phyloP scores from a whole-genome alignment of 1,140 invertebrate genomes.

The Achatina immaculata region DNA sequence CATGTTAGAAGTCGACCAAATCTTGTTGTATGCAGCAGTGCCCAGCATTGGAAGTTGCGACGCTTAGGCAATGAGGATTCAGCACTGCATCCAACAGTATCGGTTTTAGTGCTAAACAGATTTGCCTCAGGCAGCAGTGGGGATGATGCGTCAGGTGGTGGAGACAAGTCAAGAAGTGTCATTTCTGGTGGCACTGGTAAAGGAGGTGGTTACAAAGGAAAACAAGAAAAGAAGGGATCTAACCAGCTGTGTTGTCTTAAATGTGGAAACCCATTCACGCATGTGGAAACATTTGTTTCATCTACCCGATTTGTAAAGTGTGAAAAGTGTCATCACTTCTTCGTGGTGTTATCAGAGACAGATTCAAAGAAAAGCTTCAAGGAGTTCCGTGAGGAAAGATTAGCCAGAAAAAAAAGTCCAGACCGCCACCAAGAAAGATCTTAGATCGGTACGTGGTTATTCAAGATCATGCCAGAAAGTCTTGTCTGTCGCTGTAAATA shows the following conservation, averaged over 20 bases:
- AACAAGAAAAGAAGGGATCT: conserved; percentile 61
- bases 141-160: conserved; percentile 27
- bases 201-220: conserved; percentile 48
- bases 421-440: conserved; percentile 92
- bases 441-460: too few species aligned
- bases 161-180: conserved; percentile 43
- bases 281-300: conserved; percentile 95
- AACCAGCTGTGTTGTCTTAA: conserved; percentile 88
- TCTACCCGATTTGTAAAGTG: conserved; percentile 97
- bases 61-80: background rate
- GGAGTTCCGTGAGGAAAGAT: conserved; percentile 73
- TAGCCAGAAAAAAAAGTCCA: conserved; percentile 74
- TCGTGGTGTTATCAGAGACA: conserved; percentile 92
- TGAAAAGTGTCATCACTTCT: conserved; percentile 98
- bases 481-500: too few species aligned
- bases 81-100: background rate
- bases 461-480: too few species aligned
- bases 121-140: background rate
- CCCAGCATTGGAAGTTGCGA: background rate
- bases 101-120: background rate
- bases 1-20: too few species aligned
- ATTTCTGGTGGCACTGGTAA: conserved; percentile 22
- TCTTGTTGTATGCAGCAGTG: background rate
- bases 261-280: conserved; percentile 94
- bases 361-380: conserved; percentile 85